phyloP scores from a whole-genome alignment of 1,140 invertebrate genomes.

The Zaprionus ghesquierei region DNA sequence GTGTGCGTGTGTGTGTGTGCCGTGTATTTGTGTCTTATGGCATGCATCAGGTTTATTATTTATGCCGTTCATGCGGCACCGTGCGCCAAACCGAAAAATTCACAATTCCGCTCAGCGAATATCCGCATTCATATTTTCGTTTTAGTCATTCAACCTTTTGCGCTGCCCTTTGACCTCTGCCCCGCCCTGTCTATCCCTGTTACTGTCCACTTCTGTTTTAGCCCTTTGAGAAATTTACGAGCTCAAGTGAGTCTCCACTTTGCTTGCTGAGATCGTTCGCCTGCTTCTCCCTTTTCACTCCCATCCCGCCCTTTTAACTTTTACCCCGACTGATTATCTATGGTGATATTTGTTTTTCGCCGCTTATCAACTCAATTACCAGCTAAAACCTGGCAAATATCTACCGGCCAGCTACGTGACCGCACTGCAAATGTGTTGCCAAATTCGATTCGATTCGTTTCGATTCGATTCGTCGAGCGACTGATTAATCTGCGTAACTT shows the following conservation, averaged over 20 bases:
- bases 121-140: not conserved
- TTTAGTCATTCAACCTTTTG: not conserved
- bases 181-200: not conserved
- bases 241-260: not conserved
- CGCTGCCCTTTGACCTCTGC: not conserved
- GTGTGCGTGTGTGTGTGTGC: not conserved
- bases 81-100: constrained; percentile 29
- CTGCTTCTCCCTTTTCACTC: not conserved
- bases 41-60: constrained; percentile 61
- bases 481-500: not conserved
- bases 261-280: not conserved
- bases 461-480: not conserved
- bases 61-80: constrained; percentile 59
- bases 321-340: constrained; percentile 30
- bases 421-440: not conserved
- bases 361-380: constrained; percentile 27
- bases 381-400: not conserved
- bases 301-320: not conserved
- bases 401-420: not conserved
- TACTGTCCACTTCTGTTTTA: not conserved
- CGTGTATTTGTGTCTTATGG: constrained; percentile 12
- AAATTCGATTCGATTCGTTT: not conserved
- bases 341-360: constrained; percentile 43
- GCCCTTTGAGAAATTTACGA: not conserved
- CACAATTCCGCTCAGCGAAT: not conserved